Evolutionary conservation across 1,140 invertebrate genomes (phyloP), one percentile per base, ranked within the genome.

Genomic region (Lucilia cuprina): DNA sequence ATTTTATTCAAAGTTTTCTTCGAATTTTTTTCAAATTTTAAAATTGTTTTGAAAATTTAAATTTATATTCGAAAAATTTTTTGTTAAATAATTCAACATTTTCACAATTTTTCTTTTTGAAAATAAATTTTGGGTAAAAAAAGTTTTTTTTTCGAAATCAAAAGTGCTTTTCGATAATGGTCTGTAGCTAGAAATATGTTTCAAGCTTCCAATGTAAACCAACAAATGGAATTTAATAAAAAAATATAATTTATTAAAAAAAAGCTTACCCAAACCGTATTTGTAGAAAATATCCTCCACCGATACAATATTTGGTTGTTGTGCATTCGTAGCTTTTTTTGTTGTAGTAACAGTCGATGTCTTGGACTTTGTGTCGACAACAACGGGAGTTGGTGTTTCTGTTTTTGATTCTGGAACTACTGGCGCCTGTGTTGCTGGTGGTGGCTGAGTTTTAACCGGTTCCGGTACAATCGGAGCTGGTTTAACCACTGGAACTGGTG

Each of bases 241-340:
- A 55, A 55, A 55, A 14, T 10, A 55, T 8, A 70, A 70, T 19
- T 19, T 4, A 65, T n/a, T n/a, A 21, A 21, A 25, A 7, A 60
- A 70, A 70, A 47, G 88, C 88, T 91, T 78, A 91, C 90, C 89
- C 41, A 91, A 84, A 85, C 90, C 90, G 83, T 89, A 89, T 85
- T 90, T 88, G 86, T 88, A 90, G 84, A 91, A 91, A 70, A 91
- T 89, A 60, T 91, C 89, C 86, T 91, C 89, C 13, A 89, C 89
- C 30, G 89, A 89, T n/a, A 90, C 88, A 85, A 91, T 90, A 60
- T 89, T 88, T n/a, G 83, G 83, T 82, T 85, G 85, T 74, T 34
- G 78, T 86, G 83, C 19, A 85, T 47, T 19, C 60, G 34, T 80
- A 50, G 82, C 13, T 49, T 35, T 14, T 21, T 82, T 85, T 9